Base-by-base conservation (phyloP, 2,888 invertebrate genomes). In the Axea sp. region DNA sequence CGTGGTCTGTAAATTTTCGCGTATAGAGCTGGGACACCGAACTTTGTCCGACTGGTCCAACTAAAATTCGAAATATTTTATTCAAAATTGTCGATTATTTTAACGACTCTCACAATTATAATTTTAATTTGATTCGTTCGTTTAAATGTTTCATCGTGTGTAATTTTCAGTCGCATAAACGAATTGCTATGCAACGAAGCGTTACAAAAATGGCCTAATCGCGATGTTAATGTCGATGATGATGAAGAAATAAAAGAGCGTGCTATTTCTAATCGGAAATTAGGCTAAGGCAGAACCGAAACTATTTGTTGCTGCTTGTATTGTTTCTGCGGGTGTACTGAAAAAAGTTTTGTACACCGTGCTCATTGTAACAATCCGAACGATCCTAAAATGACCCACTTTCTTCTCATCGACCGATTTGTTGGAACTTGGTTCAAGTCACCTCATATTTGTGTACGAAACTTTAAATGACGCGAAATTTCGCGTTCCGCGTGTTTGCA, bases 351-450 rank as follows among this genome's bases (percentile, higher is more conserved):
- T 17, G 26, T 19, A 33, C 26, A 35, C 37, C 26, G 14, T 49
- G 5, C 47, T 43, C 30, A 49, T 39, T 37, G 49, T 28, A 49
- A 62, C 47, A 24, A 49, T 35, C 11, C 24, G 17, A 9, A 51
- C 51, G 51, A 51, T 49, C 15, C 62, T 33, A 62, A 51, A 62
- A 49, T 62, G 49, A 62, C 62, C 62, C 33, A 62, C 49, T 62
- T 62, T 62, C 41, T 39, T 60, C 28, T 60, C 33, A 41, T 62
- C 39, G 24, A 30, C 30, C 49, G 41, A 62, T 62, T 62, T 62
- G 41, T 31, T 28, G 24, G 9, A 62, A 31, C 51, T 39, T 53
- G 14, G 37, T 28, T 39, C 30, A 31, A 49, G 31, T 39, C 17
- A 7, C 30, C 8, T 24, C 47, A 41, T 30, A 12, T 62, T 49